Evolutionary conservation across 2,113 vertebrate species (phyloP), one percentile per base, ranked within the genome.

Genomic region (Cyprinodon tularosa): DNA sequence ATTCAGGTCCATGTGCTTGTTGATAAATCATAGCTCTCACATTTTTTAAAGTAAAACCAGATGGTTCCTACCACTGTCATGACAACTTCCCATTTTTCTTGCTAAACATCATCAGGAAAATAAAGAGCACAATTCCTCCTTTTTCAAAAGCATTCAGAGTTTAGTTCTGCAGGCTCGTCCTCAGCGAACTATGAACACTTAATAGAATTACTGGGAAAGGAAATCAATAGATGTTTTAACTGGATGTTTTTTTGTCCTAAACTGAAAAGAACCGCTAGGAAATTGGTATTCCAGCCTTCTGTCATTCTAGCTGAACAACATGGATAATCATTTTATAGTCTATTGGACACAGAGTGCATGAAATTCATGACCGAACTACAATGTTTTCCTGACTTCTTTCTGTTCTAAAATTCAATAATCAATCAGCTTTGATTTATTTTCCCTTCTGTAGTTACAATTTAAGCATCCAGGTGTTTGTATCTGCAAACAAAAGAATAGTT

Each of bases 231-330:
- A 78, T 8, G 48, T 78, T 78, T 68, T 66, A 68, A 72, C 20
- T 62, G 37, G 17, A 77, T 47, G 65, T 66, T 3, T 4, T 73
- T 76, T 64, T 45, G 47, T 74, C 68, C 22, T 59, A 53, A 80
- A 75, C 53, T 60, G 47, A 44, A 61, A 38, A 78, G 20, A 68
- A 53, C 65, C 62, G 2, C 14, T 40, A 63, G 57, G 66, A 81
- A 60, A 80, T 83, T 68, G 71, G 66, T 59, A 83, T 81, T 80
- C 68, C 78, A 15, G 72, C 10, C 20, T 65, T 59, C 59, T 67
- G 22, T 61, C 44, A 60, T 38, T 57, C 15, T 72, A 48, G 76
- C 53, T 62, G 15, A 38, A 60, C 63, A 72, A 13, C 42, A 36
- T 22, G 60, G 62, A 74, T 74, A 61, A 67, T 20, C 59, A 37